Percentiles rank a stretch among this genome's conserved stretches.
Evolutionary conservation across 2,797 vertebrate species (phyloP).

Genomic region (Erethizon dorsatum): DNA sequence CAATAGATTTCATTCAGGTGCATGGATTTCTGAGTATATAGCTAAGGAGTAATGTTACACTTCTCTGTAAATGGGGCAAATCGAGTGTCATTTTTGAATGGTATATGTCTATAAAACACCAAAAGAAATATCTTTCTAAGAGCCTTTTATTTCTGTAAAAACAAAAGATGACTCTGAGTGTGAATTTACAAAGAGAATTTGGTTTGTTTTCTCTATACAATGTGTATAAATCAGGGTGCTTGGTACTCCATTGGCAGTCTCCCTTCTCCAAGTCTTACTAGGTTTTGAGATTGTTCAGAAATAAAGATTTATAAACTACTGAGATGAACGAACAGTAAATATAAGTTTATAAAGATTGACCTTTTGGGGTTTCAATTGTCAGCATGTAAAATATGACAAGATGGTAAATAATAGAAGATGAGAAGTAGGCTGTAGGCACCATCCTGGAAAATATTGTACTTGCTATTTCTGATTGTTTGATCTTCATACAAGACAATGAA

Average conservation of each 20-base stretch:
- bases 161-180: conserved; percentile 76
- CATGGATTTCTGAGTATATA: conserved; percentile 39
- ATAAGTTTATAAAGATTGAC: conserved; percentile 34
- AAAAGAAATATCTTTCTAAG: not conserved
- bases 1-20: conserved; percentile 5
- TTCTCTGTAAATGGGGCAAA: not conserved
- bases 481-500: not conserved
- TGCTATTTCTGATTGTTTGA: not conserved
- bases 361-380: not conserved
- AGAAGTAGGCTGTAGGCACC: not conserved
- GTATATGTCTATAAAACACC: not conserved
- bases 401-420: not conserved
- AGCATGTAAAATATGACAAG: conserved; percentile 32
- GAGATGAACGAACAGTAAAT: conserved; percentile 63
- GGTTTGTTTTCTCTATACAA: conserved; percentile 70
- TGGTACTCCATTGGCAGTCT: not conserved
- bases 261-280: conserved; percentile 37
- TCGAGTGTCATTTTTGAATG: not conserved
- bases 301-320: not conserved
- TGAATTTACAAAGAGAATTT: conserved; percentile 58
- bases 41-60: not conserved
- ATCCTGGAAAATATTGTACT: not conserved
- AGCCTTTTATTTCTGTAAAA: conserved; percentile 59
- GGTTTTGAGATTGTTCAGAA: conserved; percentile 67
- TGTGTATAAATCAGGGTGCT: conserved; percentile 53